Conservation (phyloP, 1,140 invertebrate genomes). For the Littorina saxatilis region DNA sequence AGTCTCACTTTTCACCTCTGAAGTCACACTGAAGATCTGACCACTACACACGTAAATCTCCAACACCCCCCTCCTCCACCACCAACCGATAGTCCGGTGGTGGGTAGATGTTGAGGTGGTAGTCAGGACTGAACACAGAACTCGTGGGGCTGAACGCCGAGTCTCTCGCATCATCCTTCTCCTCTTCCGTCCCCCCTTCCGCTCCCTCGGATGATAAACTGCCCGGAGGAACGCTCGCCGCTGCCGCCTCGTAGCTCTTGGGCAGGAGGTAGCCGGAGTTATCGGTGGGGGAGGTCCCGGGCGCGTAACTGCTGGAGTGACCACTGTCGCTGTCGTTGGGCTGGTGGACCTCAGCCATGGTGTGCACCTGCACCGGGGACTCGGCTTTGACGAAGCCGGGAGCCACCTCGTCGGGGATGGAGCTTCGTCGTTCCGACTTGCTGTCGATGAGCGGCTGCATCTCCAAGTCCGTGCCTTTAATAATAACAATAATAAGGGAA, state of each 20-base stretch:
- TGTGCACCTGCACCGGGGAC: conserved; percentile 45
- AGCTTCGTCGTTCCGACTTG: conserved; percentile 37
- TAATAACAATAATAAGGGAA: too few species aligned
- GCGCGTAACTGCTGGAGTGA: conserved; percentile 68
- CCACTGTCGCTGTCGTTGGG: conserved; percentile 70
- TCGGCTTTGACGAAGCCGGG: conserved; percentile 39
- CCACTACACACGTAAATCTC: conserved; percentile 17
- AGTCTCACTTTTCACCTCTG: neutral
- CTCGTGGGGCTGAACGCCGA: conserved; percentile 23
- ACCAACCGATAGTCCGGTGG: conserved; percentile 55
- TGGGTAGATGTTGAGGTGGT: conserved; percentile 47
- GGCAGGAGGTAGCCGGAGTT: conserved; percentile 68
- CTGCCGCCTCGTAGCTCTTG: conserved; percentile 44
- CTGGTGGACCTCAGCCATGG: conserved; percentile 61
- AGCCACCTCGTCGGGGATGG: conserved; percentile 35
- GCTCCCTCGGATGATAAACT: conserved; percentile 23
- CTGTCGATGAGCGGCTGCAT: conserved; percentile 35
- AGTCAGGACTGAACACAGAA: conserved; percentile 37
- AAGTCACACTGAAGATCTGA: neutral
- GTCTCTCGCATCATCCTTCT: conserved; percentile 34
- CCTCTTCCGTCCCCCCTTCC: conserved; percentile 28
- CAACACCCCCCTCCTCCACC: conserved; percentile 45
- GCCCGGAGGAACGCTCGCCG: neutral
- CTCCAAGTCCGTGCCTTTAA: conserved; percentile 11
- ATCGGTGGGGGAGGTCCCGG: conserved; percentile 61